Percentiles rank a stretch among this genome's conserved stretches.
phyloP scores from a whole-genome alignment of 2,113 vertebrate species.

The Chaetura pelagica region DNA sequence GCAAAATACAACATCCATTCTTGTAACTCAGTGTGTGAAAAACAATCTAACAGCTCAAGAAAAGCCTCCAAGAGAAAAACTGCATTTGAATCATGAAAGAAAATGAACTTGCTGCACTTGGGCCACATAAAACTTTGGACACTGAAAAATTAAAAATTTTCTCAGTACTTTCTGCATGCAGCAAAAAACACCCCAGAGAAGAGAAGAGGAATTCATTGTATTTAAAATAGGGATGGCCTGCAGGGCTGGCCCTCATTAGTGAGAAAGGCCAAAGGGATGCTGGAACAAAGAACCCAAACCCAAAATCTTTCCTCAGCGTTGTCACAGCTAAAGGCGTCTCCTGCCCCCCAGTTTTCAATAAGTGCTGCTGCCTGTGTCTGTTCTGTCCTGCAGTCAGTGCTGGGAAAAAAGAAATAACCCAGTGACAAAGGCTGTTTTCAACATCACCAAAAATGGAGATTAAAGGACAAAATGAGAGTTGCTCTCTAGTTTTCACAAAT shows the following conservation, averaged over 20 bases:
- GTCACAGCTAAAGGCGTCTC: background rate
- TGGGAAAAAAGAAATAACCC: background rate
- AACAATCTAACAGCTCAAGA: background rate
- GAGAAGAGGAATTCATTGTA: background rate
- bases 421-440: background rate
- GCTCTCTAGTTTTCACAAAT: background rate
- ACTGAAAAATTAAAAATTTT: background rate
- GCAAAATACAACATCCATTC: background rate
- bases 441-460: background rate
- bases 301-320: background rate
- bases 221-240: background rate
- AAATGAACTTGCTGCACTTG: background rate
- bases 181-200: background rate
- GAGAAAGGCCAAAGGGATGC: background rate
- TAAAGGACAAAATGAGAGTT: background rate
- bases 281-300: slow-evolving; percentile 6
- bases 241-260: background rate
- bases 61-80: background rate
- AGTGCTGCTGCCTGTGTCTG: background rate
- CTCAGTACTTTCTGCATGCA: background rate
- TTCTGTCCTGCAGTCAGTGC: background rate
- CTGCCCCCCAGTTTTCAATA: background rate
- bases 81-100: background rate
- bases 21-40: background rate
- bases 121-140: background rate